These are phyloP conservation scores for Hylaeus volcanicus DNA, from an alignment of 1,140 invertebrate species.

Conservation along the genomic window DNA sequence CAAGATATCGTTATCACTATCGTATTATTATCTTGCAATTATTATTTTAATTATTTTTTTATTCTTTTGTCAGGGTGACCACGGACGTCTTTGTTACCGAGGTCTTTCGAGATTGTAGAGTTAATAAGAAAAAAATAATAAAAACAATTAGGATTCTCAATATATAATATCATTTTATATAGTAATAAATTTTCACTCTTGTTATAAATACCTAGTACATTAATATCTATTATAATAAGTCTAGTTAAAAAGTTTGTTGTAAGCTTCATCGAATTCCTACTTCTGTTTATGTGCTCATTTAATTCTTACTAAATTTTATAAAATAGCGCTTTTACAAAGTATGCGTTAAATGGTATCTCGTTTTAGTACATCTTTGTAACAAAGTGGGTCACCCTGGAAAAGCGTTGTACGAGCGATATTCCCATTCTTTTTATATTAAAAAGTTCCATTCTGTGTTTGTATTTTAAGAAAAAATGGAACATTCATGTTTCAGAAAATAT, in stretches of 20 bases:
- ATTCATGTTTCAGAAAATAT: slow-evolving; percentile 23
- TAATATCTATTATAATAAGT: too few relatives aligned
- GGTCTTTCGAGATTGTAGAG: background rate
- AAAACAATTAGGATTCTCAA: background rate
- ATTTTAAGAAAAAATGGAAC: slow-evolving; percentile 17
- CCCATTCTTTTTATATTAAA: background rate
- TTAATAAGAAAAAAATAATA: background rate
- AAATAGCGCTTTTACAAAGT: background rate
- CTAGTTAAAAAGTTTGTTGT: too few relatives aligned
- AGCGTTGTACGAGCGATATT: slow-evolving; percentile 29
- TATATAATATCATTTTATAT: background rate
- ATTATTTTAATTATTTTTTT: slow-evolving; percentile 30
- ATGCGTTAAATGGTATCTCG: background rate
- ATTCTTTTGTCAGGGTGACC: slow-evolving; percentile 28
- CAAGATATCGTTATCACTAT: slow-evolving; percentile 43
- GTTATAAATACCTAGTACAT: background rate
- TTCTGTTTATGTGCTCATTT: background rate
- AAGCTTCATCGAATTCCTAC: background rate
- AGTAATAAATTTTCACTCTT: slow-evolving; percentile 4
- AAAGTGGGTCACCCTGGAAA: slow-evolving; percentile 7
- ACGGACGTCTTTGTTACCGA: background rate
- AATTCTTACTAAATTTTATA: background rate
- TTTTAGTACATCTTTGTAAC: background rate
- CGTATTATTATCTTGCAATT: slow-evolving; percentile 41
- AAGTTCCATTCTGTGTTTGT: slow-evolving; percentile 13